Evolutionary conservation across 2,888 invertebrate genomes (phyloP).

Genomic region (Elysia crispata): DNA sequence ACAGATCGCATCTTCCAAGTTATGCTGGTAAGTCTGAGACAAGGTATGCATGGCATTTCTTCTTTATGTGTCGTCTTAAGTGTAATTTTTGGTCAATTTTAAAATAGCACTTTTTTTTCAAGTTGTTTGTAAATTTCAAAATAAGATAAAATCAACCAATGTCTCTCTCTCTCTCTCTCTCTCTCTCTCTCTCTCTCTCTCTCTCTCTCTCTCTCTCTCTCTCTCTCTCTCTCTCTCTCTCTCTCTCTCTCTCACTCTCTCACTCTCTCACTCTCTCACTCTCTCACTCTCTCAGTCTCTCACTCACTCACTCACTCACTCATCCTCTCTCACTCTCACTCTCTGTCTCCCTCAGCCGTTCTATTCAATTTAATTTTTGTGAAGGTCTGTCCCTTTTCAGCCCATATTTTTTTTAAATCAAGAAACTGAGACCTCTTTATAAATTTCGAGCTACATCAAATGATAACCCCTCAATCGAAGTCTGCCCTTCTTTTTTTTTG

Average conservation of each 20-base stretch:
- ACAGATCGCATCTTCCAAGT: constrained; percentile 66
- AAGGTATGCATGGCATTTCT: no score
- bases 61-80: no score
- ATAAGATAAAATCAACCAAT: no score
- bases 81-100: no score
- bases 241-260: constrained; percentile 5
- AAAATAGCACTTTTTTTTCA: no score
- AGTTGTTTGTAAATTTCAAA: no score
- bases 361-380: not conserved
- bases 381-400: no score
- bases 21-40: constrained; percentile 59
- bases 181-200: constrained; percentile 30
- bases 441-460: no score
- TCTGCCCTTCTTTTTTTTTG: no score
- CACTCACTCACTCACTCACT: constrained; percentile 27
- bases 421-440: no score
- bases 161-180: constrained; percentile 4
- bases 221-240: constrained; percentile 22
- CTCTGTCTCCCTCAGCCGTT: not conserved
- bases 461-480: no score
- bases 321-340: not conserved
- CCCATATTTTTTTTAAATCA: no score
- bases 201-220: constrained; percentile 32
- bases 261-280: not conserved
- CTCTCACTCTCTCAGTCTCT: constrained; percentile 21